These are phyloP conservation scores for Acleris holmiana DNA, from an alignment of 2,888 invertebrate genomes.

Conservation along the genomic window DNA sequence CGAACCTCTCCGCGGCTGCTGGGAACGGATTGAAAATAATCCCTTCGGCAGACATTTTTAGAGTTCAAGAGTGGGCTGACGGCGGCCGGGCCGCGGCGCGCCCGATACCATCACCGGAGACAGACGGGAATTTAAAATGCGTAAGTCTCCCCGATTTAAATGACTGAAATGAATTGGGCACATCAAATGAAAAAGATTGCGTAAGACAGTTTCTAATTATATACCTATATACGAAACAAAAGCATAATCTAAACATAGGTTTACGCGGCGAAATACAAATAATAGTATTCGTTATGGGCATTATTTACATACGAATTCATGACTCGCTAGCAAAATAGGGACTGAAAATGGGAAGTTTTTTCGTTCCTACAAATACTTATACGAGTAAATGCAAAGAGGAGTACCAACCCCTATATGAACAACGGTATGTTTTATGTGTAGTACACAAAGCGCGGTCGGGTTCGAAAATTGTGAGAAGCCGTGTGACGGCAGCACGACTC, in stretches of 20 bases:
- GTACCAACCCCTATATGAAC: conserved; percentile 17
- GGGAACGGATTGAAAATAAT: conserved; percentile 72
- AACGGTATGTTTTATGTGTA: conserved; percentile 4
- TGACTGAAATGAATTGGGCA: conserved; percentile 47
- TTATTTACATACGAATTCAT: background rate
- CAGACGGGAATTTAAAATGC: conserved; percentile 66
- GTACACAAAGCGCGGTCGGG: conserved; percentile 47
- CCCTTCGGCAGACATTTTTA: conserved; percentile 68
- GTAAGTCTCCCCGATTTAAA: conserved; percentile 57
- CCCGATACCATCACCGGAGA: conserved; percentile 62
- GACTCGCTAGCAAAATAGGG: conserved; percentile 4
- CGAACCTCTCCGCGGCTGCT: conserved; percentile 61
- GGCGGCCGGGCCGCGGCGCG: conserved; percentile 50
- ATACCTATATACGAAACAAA: background rate
- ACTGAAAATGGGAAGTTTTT: conserved; percentile 4
- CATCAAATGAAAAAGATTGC: conserved; percentile 50
- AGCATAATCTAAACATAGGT: background rate
- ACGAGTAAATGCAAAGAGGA: conserved; percentile 5
- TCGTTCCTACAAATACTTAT: conserved; percentile 4
- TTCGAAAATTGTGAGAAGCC: conserved; percentile 70
- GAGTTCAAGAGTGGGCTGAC: conserved; percentile 51
- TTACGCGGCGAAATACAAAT: background rate
- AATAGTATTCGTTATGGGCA: background rate
- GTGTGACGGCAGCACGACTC: conserved; percentile 50
- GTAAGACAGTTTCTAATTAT: conserved; percentile 22